These are phyloP conservation scores for Coilia nasus DNA, from an alignment of 2,797 vertebrate genomes.

Conservation along the genomic window DNA sequence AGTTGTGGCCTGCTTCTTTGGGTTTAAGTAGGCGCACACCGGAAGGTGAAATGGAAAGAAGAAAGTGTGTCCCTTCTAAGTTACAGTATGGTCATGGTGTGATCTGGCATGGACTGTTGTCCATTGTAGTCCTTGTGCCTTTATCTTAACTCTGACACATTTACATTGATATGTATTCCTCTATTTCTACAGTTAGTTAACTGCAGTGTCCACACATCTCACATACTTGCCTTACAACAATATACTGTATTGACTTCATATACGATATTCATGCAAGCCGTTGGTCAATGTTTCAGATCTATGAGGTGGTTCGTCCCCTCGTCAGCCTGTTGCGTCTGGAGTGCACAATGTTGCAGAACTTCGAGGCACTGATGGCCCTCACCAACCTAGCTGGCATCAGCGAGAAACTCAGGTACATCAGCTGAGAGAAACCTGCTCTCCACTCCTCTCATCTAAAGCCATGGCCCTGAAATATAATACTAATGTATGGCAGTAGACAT, in stretches of 20 bases:
- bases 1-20: conserved; percentile 35
- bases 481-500: background rate
- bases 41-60: too few species aligned
- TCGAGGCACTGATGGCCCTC: conserved; percentile 95
- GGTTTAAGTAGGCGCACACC: background rate
- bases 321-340: conserved; percentile 86
- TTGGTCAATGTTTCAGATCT: conserved; percentile 75
- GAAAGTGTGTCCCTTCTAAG: too few species aligned
- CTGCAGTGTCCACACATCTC: background rate
- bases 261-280: background rate
- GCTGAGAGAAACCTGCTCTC: conserved; percentile 54
- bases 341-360: conserved; percentile 91
- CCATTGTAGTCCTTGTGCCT: too few species aligned
- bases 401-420: conserved; percentile 89
- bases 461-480: background rate
- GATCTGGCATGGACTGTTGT: too few species aligned
- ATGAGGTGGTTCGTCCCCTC: conserved; percentile 92
- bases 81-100: too few species aligned
- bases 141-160: background rate
- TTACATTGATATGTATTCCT: background rate
- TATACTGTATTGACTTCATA: background rate
- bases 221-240: background rate
- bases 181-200: background rate
- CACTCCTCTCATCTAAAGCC: background rate
- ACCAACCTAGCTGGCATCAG: conserved; percentile 95